A percentile compares a stretch with the other conserved stretches of the same genome.
phyloP scores from a whole-genome alignment of 1,140 invertebrate genomes.

The Pteromalus puparum region DNA sequence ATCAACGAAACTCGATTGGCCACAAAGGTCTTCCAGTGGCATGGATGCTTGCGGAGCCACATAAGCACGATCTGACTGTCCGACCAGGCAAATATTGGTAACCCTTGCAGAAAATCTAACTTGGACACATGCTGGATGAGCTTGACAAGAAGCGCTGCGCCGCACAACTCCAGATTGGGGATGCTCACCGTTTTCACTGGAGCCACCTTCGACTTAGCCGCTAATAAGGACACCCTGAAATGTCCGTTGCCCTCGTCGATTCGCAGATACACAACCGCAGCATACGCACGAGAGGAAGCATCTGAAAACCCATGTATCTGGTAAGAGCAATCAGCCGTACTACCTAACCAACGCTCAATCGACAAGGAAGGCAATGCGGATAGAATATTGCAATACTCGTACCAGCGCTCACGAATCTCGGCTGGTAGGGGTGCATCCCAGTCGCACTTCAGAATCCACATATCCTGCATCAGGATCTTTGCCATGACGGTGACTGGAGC shows the following conservation, averaged over 20 bases:
- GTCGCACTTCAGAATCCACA: no score
- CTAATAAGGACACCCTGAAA: slow-evolving; percentile 45
- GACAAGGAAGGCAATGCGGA: no score
- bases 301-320: no score
- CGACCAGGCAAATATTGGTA: background rate
- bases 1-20: background rate
- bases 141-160: background rate
- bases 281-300: no score
- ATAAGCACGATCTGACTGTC: background rate
- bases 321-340: no score
- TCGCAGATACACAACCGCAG: no score
- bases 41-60: background rate
- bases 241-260: background rate
- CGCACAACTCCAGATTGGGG: background rate
- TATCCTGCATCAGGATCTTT: no score
- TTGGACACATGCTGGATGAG: background rate
- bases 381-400: no score
- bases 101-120: background rate
- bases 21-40: background rate
- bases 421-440: no score
- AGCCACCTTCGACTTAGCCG: slow-evolving; percentile 58
- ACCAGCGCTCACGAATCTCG: no score
- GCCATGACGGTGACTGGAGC: no score
- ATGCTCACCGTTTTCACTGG: slow-evolving; percentile 50
- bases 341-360: no score